Conservation (phyloP, 2,797 vertebrate genomes). For the Sebastes kiyomatsui region DNA sequence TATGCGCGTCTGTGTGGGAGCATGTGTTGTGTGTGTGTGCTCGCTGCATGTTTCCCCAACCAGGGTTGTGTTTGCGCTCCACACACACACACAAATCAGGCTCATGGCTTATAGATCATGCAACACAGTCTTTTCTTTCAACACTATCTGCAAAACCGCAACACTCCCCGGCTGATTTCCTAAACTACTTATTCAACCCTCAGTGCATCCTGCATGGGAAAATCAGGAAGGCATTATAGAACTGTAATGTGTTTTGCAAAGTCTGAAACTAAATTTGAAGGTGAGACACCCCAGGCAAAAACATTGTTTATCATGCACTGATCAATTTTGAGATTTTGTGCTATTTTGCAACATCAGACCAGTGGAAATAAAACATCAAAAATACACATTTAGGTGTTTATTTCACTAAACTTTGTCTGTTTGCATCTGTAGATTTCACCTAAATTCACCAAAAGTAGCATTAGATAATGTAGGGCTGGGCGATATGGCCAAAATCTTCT, state of each 20-base stretch:
- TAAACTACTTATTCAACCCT: conserved; percentile 41
- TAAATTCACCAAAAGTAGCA: too few relatives aligned
- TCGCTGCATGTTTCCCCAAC: background rate
- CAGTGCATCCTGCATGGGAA: conserved; percentile 11
- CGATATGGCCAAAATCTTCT: too few relatives aligned
- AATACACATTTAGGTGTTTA: too few relatives aligned
- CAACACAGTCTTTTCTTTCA: conserved; percentile 63
- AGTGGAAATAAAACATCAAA: too few relatives aligned
- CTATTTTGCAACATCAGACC: too few relatives aligned
- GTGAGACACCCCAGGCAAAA: too few relatives aligned
- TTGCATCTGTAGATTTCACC: too few relatives aligned
- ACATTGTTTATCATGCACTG: rapidly evolving
- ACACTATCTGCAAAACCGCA: conserved; percentile 52
- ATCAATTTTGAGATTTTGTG: too few relatives aligned
- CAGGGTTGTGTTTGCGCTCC: conserved; percentile 23
- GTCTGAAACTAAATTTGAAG: background rate
- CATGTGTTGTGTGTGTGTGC: background rate
- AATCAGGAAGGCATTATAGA: conserved; percentile 30
- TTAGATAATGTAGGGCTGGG: too few relatives aligned
- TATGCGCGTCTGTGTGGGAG: conserved; percentile 26
- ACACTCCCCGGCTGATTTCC: conserved; percentile 36
- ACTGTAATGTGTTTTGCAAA: conserved; percentile 10
- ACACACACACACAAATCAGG: background rate
- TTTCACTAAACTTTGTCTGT: too few relatives aligned
- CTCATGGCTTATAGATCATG: conserved; percentile 58